Conservation (phyloP, 2,888 invertebrate species). For the Leucania comma region DNA sequence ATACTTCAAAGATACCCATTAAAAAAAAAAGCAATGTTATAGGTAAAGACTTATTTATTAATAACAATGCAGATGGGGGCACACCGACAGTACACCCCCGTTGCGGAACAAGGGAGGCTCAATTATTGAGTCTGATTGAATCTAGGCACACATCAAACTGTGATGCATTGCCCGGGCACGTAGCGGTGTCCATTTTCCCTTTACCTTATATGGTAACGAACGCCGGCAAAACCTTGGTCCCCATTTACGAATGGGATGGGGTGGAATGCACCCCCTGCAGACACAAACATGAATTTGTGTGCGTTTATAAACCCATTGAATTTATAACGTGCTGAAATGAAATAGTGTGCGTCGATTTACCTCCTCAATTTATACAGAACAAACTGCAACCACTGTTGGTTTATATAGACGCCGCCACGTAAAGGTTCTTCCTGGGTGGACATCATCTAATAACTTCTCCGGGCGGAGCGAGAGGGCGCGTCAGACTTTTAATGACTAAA, state of each 20-base stretch:
- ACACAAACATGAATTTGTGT: constrained; percentile 11
- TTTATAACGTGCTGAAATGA: neutral
- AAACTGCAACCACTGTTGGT: neutral
- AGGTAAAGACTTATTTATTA: constrained; percentile 5
- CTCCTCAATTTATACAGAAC: neutral
- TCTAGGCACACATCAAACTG: constrained; percentile 20
- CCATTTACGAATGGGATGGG: neutral
- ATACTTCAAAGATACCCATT: too few species aligned
- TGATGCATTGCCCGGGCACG: neutral
- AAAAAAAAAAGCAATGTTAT: too few species aligned
- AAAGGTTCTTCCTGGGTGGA: too few species aligned
- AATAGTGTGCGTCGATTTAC: constrained; percentile 9
- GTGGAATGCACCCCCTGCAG: neutral
- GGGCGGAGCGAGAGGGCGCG: too few species aligned
- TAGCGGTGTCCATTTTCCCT: neutral
- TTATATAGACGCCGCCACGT: too few species aligned
- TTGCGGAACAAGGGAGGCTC: neutral
- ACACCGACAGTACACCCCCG: constrained; percentile 4
- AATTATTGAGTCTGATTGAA: constrained; percentile 15
- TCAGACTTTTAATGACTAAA: too few species aligned
- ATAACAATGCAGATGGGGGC: neutral
- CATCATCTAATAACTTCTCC: too few species aligned
- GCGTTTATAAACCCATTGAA: constrained; percentile 2
- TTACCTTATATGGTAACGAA: constrained; percentile 2
- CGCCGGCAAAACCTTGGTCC: neutral